Evolutionary conservation across 1,140 invertebrate species (phyloP), one percentile per base, ranked within the genome.

Genomic region (Orussus abietinus): DNA sequence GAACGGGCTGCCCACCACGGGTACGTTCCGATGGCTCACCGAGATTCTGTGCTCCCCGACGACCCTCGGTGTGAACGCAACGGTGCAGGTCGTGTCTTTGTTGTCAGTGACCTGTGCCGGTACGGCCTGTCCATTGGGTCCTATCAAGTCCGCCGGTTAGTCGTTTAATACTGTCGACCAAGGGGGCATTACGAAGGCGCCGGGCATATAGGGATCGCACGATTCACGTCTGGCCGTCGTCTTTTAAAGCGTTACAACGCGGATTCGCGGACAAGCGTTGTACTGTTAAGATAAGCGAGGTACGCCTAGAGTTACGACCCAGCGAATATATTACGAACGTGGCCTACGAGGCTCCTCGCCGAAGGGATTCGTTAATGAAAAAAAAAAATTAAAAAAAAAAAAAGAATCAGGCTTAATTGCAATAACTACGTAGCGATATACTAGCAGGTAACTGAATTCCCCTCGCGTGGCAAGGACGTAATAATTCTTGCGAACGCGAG

Each of bases 31-130:
- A 48, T 90, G 85, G 29, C 81, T 85, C 22, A 96, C 86, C 56
- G 86, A 82, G 44, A 96, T 89, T 47, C 86, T 81, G 67, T 97
- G 92, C 66, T 97, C 93, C 25, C 92, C 92, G 36, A 90, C 89
- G 15, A 86, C 77, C 50, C 84, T 76, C 4, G 91, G 90, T 35
- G 86, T 86, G 66, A 92, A 93, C 64, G 92, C 89, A 5, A 91
- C 89, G 46, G 81, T 82, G 73, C 90, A 92, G 35, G 84, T 82
- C 2, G 81, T 84, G 21, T 83, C 77, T 55, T 88, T 86, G 51
- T 85, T 86, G 57, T 77, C 77, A 60, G 84, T 81, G 33, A 93
- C 88, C 69, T 90, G 88, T 45, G 90, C 88, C 42, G 88, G 86
- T 51, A 92, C 85, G 49, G 88, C 81, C 73, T 88, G 84, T 65